phyloP scores from a whole-genome alignment of 2,113 vertebrate species.

The Talpa occidentalis region DNA sequence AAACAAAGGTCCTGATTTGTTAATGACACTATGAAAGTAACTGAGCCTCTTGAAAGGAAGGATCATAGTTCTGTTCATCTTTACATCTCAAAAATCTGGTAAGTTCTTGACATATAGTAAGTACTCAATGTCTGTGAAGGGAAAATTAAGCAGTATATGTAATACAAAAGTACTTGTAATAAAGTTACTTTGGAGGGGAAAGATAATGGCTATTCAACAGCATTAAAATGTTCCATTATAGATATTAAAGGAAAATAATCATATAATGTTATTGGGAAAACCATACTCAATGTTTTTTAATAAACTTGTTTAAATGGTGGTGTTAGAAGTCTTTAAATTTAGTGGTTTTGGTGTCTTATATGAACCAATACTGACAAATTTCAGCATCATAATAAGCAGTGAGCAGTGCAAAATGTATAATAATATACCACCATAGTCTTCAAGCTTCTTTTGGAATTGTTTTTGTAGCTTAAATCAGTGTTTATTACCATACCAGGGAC shows the following conservation, averaged over 20 bases:
- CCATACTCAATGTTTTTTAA: not conserved
- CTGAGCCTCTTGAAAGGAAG: not conserved
- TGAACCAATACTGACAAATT: not conserved
- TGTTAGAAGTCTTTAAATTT: not conserved
- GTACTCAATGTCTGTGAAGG: not conserved
- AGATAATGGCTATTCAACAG: not conserved
- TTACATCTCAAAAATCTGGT: not conserved
- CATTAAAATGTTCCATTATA: not conserved
- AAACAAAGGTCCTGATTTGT: not conserved
- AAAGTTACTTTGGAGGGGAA: not conserved
- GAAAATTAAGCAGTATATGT: not conserved
- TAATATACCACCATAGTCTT: not conserved
- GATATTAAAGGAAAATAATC: not conserved
- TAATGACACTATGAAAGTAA: not conserved
- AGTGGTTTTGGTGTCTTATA: not conserved
- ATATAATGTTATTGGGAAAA: not conserved
- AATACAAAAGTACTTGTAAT: not conserved
- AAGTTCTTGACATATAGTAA: not conserved
- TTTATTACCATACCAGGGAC: not conserved
- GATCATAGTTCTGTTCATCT: not conserved
- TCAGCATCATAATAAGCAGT: not conserved
- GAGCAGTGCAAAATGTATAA: not conserved
- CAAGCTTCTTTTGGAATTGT: not conserved
- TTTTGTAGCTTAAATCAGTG: not conserved
- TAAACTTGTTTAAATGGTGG: not conserved